These are phyloP conservation scores for Tetragnatha versicolor DNA, from an alignment of 1,140 invertebrate species.

Conservation along the genomic window DNA sequence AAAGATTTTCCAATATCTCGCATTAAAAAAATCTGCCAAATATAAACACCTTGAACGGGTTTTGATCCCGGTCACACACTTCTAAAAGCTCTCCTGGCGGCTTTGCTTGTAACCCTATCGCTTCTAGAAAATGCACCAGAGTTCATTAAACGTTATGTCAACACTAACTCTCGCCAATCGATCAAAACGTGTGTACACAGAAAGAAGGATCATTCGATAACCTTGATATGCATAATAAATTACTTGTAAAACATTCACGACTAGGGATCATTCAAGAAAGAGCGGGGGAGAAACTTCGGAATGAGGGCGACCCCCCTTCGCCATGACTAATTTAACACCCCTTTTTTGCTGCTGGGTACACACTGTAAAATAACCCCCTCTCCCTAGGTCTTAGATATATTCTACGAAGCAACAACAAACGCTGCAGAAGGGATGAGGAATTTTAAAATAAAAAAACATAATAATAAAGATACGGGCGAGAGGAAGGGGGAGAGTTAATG, in stretches of 20 bases:
- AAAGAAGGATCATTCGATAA: slow-evolving; percentile 10
- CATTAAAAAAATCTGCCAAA: too few species aligned
- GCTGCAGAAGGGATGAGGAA: too few species aligned
- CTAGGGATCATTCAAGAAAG: not conserved
- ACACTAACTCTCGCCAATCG: not conserved
- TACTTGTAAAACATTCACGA: slow-evolving; percentile 29
- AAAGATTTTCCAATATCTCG: too few species aligned
- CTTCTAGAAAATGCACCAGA: too few species aligned
- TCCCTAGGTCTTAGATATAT: too few species aligned
- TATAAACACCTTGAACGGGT: too few species aligned
- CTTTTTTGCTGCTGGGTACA: not conserved
- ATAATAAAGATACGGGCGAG: not conserved
- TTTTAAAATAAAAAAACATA: too few species aligned
- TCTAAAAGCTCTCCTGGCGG: not conserved
- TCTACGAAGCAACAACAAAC: too few species aligned
- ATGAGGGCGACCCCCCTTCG: not conserved
- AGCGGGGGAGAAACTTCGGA: not conserved
- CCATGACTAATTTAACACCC: slow-evolving; percentile 19
- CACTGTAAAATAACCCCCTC: not conserved
- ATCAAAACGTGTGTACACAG: slow-evolving; percentile 16
- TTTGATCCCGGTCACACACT: too few species aligned
- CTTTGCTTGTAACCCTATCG: too few species aligned
- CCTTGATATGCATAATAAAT: slow-evolving; percentile 22
- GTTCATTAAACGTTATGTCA: slow-evolving; percentile 30
- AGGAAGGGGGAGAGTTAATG: not conserved